These are phyloP conservation scores for Remorina albescens DNA, from an alignment of 2,797 vertebrate genomes.

Conservation along the genomic window DNA sequence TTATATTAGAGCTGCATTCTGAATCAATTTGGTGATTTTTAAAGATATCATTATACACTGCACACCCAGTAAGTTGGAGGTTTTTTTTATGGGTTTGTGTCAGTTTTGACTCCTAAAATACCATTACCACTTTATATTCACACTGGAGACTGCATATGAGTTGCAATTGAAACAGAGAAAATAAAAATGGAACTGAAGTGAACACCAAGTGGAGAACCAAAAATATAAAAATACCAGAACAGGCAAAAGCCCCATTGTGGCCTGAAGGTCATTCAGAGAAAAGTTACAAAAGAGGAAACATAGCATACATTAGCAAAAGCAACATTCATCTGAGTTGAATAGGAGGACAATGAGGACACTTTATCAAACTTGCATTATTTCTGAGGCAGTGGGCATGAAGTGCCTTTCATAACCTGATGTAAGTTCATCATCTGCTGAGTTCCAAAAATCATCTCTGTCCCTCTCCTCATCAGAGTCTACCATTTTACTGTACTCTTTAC, in stretches of 20 bases:
- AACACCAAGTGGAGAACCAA: not conserved
- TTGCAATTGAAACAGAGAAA: not conserved
- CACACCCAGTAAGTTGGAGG: not conserved
- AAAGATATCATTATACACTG: not conserved
- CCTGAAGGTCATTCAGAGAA: not conserved
- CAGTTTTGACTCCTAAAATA: not conserved
- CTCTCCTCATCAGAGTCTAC: conserved; percentile 72
- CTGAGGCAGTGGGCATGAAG: conserved; percentile 80
- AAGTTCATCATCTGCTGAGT: conserved; percentile 52
- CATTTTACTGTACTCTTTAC: conserved; percentile 76
- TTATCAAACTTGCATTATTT: conserved; percentile 41
- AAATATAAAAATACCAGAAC: not conserved
- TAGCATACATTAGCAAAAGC: not conserved
- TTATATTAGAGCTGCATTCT: not conserved
- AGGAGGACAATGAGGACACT: not conserved
- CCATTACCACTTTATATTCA: not conserved
- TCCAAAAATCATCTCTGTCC: conserved; percentile 21
- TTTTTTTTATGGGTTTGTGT: not conserved
- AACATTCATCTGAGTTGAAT: not conserved
- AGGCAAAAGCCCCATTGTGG: too few species aligned
- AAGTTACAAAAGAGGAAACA: not conserved
- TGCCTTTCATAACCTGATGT: conserved; percentile 83
- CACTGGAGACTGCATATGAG: not conserved
- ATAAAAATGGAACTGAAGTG: not conserved
- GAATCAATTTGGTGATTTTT: not conserved